Evolutionary conservation across 2,888 invertebrate species (phyloP).

Genomic region (Synergus gifuensis): DNA sequence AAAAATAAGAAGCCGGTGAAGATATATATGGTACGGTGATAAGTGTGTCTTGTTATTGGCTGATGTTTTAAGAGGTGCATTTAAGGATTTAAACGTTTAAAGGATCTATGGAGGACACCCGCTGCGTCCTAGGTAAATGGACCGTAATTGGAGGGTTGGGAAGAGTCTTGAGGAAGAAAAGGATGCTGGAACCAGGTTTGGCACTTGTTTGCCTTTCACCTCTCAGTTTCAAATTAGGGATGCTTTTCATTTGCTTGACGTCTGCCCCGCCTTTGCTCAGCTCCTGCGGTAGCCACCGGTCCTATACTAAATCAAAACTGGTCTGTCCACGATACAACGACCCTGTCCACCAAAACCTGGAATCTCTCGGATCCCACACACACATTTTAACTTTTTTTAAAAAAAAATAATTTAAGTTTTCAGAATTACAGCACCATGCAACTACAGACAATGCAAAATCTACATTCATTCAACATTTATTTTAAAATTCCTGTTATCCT

Average conservation of each 20-base stretch:
- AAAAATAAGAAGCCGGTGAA: too few relatives aligned
- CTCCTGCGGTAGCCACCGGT: conserved; percentile 73
- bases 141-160: conserved; percentile 51
- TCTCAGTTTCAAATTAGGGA: conserved; percentile 77
- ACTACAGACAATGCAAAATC: too few relatives aligned
- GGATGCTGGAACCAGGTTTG: conserved; percentile 56
- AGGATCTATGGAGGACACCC: conserved; percentile 43
- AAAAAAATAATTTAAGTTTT: too few relatives aligned
- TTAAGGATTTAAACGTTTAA: conserved; percentile 15
- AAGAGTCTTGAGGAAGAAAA: conserved; percentile 45
- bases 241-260: conserved; percentile 77
- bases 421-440: too few relatives aligned
- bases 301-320: conserved; percentile 64
- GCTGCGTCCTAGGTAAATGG: conserved; percentile 57
- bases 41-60: not conserved
- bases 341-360: conserved; percentile 49
- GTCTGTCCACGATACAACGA: conserved; percentile 57
- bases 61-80: not conserved
- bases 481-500: not conserved
- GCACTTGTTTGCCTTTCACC: conserved; percentile 73
- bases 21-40: not conserved
- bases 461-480: too few relatives aligned
- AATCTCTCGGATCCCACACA: not conserved
- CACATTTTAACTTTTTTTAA: too few relatives aligned
- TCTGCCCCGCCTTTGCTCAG: conserved; percentile 73